These are phyloP conservation scores for Phyllotis vaccarum DNA, from an alignment of 2,797 vertebrate genomes.

Conservation along the genomic window DNA sequence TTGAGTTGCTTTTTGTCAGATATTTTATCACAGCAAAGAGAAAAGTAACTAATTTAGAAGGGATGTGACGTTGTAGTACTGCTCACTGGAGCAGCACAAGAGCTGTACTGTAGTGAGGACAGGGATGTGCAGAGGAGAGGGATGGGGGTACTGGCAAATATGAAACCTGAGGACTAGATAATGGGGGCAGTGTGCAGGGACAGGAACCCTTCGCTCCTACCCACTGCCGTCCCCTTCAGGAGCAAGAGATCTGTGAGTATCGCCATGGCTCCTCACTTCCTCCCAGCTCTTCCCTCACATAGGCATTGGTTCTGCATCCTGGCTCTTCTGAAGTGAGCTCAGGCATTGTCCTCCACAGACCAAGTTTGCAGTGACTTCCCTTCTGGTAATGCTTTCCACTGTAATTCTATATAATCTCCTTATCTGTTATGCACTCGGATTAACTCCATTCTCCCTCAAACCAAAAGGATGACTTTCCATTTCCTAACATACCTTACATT, in stretches of 20 bases:
- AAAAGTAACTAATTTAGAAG: not conserved
- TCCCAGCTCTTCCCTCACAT: not conserved
- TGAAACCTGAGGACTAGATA: not conserved
- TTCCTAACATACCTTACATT: not conserved
- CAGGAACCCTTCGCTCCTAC: not conserved
- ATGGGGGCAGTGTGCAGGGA: not conserved
- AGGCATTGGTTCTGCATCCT: not conserved
- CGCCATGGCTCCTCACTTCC: fast-evolving
- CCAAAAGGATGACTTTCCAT: not conserved
- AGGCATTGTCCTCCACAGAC: not conserved
- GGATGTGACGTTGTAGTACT: not conserved
- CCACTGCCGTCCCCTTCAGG: not conserved
- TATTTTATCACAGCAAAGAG: not conserved
- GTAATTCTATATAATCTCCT: not conserved
- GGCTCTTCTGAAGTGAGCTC: not conserved
- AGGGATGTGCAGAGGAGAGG: fast-evolving
- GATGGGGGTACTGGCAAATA: not conserved
- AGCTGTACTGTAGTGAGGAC: too few relatives aligned
- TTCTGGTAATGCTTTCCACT: not conserved
- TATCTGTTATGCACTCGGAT: not conserved
- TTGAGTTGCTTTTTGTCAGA: not conserved
- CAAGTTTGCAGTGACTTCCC: not conserved
- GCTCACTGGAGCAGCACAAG: not conserved
- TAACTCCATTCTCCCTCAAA: not conserved
- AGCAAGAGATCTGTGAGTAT: not conserved